Conservation (phyloP, 2,888 invertebrate species). For the Tigriopus californicus region DNA sequence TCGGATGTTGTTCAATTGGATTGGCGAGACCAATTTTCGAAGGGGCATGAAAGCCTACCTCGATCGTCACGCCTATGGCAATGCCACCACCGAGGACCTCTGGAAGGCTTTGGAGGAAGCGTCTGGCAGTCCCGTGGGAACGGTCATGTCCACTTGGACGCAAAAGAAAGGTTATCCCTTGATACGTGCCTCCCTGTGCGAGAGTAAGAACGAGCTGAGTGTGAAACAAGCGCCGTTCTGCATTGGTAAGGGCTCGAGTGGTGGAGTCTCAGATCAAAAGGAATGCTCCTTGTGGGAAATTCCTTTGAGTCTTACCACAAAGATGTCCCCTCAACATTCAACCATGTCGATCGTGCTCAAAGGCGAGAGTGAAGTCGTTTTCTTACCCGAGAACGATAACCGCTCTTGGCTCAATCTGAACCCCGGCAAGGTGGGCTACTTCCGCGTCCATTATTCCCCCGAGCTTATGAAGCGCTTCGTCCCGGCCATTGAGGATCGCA, state of each 20-base stretch:
- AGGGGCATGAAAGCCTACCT: conserved; percentile 29
- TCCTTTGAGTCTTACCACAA: conserved; percentile 43
- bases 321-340: background rate
- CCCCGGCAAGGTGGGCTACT: conserved; percentile 66
- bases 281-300: conserved; percentile 23
- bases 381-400: conserved; percentile 40
- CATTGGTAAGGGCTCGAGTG: conserved; percentile 29
- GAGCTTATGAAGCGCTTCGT: conserved; percentile 26
- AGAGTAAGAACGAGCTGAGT: conserved; percentile 1
- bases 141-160: conserved; percentile 92
- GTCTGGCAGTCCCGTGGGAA: conserved; percentile 68
- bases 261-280: conserved; percentile 41
- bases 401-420: conserved; percentile 37
- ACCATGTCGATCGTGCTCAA: background rate
- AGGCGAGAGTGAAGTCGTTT: background rate
- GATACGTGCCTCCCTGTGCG: conserved; percentile 32
- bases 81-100: conserved; percentile 79
- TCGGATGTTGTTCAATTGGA: conserved; percentile 78
- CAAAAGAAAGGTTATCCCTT: conserved; percentile 87
- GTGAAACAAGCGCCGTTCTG: conserved; percentile 16
- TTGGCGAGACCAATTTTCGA: conserved; percentile 57
- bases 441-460: conserved; percentile 26
- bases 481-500: conserved; percentile 54
- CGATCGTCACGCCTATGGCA: conserved; percentile 29
- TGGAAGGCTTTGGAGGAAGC: conserved; percentile 77